phyloP scores from a whole-genome alignment of 2,888 invertebrate species.

The Amblyteles armatorius region DNA sequence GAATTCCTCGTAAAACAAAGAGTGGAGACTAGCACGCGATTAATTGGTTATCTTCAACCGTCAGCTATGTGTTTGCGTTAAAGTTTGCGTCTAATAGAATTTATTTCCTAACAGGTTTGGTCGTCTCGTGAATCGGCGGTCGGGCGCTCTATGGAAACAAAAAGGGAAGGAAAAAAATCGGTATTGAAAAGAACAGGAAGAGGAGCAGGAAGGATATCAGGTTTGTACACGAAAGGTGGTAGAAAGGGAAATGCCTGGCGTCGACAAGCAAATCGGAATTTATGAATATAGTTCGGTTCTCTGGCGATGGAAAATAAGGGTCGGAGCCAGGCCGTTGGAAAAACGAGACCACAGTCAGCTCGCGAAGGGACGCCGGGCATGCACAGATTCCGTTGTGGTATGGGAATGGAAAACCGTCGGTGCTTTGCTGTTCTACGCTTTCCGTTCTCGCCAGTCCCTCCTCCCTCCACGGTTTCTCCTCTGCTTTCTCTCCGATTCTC shows the following conservation, averaged over 20 bases:
- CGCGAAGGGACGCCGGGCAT: background rate
- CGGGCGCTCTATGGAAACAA: background rate
- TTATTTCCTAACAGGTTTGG: background rate
- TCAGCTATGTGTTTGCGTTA: too few species aligned
- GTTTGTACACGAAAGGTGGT: constrained; percentile 16
- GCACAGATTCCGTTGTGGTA: background rate
- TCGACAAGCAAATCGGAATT: constrained; percentile 76
- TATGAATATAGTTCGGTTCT: constrained; percentile 69
- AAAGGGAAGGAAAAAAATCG: constrained; percentile 6
- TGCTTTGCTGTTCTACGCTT: constrained; percentile 19
- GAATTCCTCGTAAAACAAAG: too few species aligned
- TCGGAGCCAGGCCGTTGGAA: constrained; percentile 32
- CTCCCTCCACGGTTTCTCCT: background rate
- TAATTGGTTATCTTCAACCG: too few species aligned
- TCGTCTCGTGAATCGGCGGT: background rate
- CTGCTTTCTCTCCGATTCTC: background rate
- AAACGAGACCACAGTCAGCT: constrained; percentile 38
- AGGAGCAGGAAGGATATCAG: constrained; percentile 32
- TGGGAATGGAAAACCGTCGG: constrained; percentile 39
- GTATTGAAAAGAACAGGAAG: constrained; percentile 12
- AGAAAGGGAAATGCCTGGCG: constrained; percentile 67
- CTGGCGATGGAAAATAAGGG: constrained; percentile 55
- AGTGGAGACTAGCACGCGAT: too few species aligned
- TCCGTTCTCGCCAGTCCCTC: constrained; percentile 24
- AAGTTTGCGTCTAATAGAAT: too few species aligned